A percentile compares a stretch with the other conserved stretches of the same genome.
phyloP scores from a whole-genome alignment of 1,140 invertebrate genomes.

The Aleiodes sp. region DNA sequence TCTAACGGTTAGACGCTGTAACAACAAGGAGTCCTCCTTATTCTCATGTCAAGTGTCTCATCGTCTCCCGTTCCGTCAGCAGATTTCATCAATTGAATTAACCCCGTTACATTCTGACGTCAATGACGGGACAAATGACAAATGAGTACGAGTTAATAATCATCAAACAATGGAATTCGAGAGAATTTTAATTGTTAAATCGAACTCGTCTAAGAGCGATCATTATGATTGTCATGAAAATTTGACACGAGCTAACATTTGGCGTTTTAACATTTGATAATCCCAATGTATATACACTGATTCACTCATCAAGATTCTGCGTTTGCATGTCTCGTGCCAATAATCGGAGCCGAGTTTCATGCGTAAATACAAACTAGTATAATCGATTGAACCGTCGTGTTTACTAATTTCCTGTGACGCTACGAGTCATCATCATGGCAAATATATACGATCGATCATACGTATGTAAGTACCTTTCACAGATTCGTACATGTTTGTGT shows the following conservation, averaged over 20 bases:
- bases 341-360: constrained; percentile 1
- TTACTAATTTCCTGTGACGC: constrained; percentile 25
- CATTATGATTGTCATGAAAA: too few species aligned
- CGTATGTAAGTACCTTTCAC: constrained; percentile 8
- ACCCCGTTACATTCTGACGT: neutral
- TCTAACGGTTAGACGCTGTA: neutral
- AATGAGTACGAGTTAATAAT: too few species aligned
- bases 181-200: neutral
- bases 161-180: neutral
- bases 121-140: neutral
- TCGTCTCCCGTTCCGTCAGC: neutral
- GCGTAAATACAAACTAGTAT: constrained; percentile 23
- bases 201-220: too few species aligned
- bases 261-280: neutral
- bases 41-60: neutral
- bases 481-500: neutral
- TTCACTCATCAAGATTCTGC: constrained; percentile 20
- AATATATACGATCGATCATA: constrained; percentile 1
- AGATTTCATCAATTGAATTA: neutral
- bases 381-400: constrained; percentile 16
- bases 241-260: neutral
- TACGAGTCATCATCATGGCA: neutral
- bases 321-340: constrained; percentile 20
- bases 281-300: neutral
- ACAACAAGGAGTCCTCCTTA: neutral